These are phyloP conservation scores for Drosophila sechellia DNA, from an alignment of 1,140 invertebrate species.

Conservation along the genomic window DNA sequence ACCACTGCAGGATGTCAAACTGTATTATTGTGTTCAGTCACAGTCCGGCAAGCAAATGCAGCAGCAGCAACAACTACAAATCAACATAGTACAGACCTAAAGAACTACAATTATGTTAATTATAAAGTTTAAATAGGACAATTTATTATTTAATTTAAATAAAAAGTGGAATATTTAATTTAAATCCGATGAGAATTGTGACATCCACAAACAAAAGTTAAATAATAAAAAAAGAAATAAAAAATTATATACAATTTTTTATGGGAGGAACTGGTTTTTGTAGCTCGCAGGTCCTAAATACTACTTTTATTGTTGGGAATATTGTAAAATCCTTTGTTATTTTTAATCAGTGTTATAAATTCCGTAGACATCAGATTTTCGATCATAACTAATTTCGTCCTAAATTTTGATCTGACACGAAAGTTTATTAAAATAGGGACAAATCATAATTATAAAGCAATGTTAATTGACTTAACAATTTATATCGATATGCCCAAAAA, in stretches of 20 bases:
- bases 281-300: too few relatives aligned
- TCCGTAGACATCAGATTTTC: too few relatives aligned
- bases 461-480: too few relatives aligned
- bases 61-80: slow-evolving; percentile 45
- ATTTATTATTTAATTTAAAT: slow-evolving; percentile 84
- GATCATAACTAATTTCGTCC: too few relatives aligned
- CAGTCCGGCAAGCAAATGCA: slow-evolving; percentile 55
- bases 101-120: slow-evolving; percentile 80
- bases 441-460: too few relatives aligned
- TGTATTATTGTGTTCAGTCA: slow-evolving; percentile 77
- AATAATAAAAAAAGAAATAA: slow-evolving; percentile 57
- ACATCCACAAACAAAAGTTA: slow-evolving; percentile 63
- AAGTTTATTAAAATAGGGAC: too few relatives aligned
- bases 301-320: too few relatives aligned
- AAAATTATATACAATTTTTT: slow-evolving; percentile 5
- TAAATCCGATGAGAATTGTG: slow-evolving; percentile 60
- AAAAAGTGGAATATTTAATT: slow-evolving; percentile 75
- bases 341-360: too few relatives aligned
- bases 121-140: slow-evolving; percentile 83
- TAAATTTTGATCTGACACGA: too few relatives aligned
- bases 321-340: too few relatives aligned
- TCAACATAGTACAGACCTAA: slow-evolving; percentile 68
- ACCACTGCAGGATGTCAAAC: slow-evolving; percentile 29
- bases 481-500: too few relatives aligned
- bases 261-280: background rate